These are phyloP conservation scores for Rhinella marina DNA, from an alignment of 2,797 vertebrate species.

Conservation along the genomic window DNA sequence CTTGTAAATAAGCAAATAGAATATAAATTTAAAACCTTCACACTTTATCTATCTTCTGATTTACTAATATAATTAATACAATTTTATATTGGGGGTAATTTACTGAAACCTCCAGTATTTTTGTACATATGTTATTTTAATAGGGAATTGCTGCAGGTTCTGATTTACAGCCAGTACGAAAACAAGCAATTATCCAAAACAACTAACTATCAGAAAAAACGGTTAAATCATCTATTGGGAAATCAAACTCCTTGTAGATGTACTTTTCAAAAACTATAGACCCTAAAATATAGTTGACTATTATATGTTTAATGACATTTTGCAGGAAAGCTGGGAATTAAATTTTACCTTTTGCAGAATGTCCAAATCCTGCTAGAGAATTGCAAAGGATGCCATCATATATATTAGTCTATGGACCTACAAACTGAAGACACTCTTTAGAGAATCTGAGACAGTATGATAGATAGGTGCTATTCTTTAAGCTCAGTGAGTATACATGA, in stretches of 20 bases:
- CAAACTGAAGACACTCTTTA: background rate
- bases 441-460: background rate
- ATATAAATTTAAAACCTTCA: too few species aligned
- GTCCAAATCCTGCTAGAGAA: background rate
- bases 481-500: background rate
- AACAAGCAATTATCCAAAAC: background rate
- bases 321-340: background rate
- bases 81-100: too few species aligned
- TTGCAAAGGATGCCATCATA: background rate
- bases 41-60: too few species aligned
- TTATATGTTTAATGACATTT: background rate
- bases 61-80: too few species aligned
- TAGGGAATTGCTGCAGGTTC: background rate
- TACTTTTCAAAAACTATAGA: background rate
- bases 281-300: background rate
- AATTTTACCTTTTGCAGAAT: background rate
- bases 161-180: background rate
- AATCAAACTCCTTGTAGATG: background rate
- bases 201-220: background rate
- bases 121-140: background rate
- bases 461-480: background rate
- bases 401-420: background rate
- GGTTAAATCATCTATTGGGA: background rate
- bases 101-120: background rate
- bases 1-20: too few species aligned